phyloP scores from a whole-genome alignment of 2,888 invertebrate species.

The Aquatica leii region DNA sequence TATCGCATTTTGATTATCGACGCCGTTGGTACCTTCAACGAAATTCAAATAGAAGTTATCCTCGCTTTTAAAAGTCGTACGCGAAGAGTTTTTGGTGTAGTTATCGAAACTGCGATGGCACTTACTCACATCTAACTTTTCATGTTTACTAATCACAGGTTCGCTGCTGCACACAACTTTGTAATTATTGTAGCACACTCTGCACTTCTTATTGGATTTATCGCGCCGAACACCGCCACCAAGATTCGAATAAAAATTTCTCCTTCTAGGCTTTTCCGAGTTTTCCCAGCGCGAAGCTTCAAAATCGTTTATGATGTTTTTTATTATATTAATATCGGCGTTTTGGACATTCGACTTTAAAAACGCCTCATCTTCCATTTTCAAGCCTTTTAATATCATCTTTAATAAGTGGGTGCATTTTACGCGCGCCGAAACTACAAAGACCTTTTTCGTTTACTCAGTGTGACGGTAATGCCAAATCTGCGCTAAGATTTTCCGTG shows the following conservation, averaged over 20 bases:
- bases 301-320: slow-evolving; percentile 56
- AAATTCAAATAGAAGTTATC: slow-evolving; percentile 55
- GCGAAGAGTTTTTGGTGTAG: slow-evolving; percentile 23
- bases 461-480: slow-evolving; percentile 24
- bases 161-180: slow-evolving; percentile 48
- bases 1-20: slow-evolving; percentile 26
- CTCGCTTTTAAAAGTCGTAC: slow-evolving; percentile 47
- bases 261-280: slow-evolving; percentile 26
- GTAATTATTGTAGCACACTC: slow-evolving; percentile 34
- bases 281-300: slow-evolving; percentile 40
- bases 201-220: slow-evolving; percentile 38
- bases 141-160: slow-evolving; percentile 49
- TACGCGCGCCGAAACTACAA: neutral
- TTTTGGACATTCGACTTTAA: slow-evolving; percentile 23
- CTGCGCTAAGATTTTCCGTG: slow-evolving; percentile 15
- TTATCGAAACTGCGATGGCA: slow-evolving; percentile 21
- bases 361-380: slow-evolving; percentile 28
- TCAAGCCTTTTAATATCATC: slow-evolving; percentile 26
- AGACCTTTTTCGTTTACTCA: slow-evolving; percentile 4
- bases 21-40: slow-evolving; percentile 45
- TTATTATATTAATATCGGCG: slow-evolving; percentile 57
- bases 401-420: neutral
- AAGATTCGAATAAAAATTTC: slow-evolving; percentile 22
- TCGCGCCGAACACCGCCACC: slow-evolving; percentile 13
- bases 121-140: slow-evolving; percentile 43